A percentile compares a stretch with the other conserved stretches of the same genome.
Evolutionary conservation across 2,888 invertebrate species (phyloP).

Genomic region (Aelia acuminata): DNA sequence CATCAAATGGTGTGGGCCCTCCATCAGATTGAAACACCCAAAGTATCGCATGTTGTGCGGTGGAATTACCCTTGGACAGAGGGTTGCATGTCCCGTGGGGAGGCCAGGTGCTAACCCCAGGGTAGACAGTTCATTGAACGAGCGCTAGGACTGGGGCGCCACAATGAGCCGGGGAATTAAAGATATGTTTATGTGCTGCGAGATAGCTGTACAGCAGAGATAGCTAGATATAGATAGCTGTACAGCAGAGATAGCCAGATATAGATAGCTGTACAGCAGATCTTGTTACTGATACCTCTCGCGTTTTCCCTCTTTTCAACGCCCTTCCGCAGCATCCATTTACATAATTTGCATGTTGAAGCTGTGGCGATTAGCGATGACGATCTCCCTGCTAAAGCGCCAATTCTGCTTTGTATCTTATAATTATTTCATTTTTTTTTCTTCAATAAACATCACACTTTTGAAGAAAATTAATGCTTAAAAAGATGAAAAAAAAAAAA

Average conservation of each 20-base stretch:
- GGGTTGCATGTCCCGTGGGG: not conserved
- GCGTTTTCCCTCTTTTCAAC: not conserved
- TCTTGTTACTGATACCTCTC: not conserved
- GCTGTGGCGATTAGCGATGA: not conserved
- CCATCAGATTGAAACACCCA: not conserved
- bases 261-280: not conserved
- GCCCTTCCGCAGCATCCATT: not conserved
- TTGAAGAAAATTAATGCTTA: not conserved
- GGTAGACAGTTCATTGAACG: not conserved
- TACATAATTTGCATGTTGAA: not conserved
- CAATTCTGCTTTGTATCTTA: not conserved
- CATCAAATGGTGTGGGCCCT: too few species aligned
- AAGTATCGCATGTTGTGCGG: too few species aligned
- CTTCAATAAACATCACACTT: not conserved
- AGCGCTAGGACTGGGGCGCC: not conserved
- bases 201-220: too few species aligned
- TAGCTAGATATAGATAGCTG: too few species aligned
- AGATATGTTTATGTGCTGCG: not conserved
- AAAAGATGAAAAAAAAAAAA: not conserved
- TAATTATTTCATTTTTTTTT: not conserved
- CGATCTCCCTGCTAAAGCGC: not conserved
- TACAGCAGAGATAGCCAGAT: too few species aligned
- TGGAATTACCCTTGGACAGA: not conserved
- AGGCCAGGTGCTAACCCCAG: not conserved
- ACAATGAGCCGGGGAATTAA: not conserved